Percentiles rank a stretch among this genome's conserved stretches.
These are phyloP conservation scores for Apostichopus parvimensis DNA, from an alignment of 35 echinoderm and acorn worm genomes.

Conservation along the genomic window DNA sequence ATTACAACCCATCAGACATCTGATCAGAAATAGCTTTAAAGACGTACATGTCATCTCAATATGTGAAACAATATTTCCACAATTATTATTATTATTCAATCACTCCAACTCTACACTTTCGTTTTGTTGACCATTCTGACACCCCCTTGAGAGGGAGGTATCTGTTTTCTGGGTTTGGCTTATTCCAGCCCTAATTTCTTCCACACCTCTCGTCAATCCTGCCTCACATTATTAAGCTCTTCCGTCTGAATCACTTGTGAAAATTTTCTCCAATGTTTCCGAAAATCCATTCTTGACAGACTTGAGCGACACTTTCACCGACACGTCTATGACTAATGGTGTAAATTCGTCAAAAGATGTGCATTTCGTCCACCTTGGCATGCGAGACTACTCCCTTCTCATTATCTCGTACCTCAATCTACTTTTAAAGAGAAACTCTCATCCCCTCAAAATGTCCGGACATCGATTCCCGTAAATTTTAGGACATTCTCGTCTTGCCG, in stretches of 20 bases:
- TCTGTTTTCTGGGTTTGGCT: no score
- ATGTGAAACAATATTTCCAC: no score
- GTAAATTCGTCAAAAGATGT: neutral
- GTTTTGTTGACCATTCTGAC: no score
- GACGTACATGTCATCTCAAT: no score
- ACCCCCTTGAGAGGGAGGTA: no score
- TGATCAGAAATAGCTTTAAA: no score
- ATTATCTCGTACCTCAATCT: neutral
- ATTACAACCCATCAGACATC: no score
- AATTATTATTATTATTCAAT: no score
- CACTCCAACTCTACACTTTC: no score
- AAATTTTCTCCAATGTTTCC: neutral
- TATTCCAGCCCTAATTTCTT: neutral
- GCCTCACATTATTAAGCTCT: neutral
- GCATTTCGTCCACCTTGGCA: neutral
- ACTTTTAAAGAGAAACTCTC: slow-evolving; percentile 5
- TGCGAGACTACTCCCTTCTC: slow-evolving; percentile 7
- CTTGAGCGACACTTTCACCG: neutral
- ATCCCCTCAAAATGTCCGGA: no score
- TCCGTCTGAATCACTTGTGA: neutral
- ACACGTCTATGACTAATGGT: slow-evolving; percentile 19
- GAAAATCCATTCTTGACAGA: neutral
- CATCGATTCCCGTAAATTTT: no score
- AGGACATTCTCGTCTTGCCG: no score
- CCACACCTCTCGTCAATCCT: neutral